Base-by-base conservation (phyloP, 2,888 invertebrate genomes). In the Lomographa bimaculata region DNA sequence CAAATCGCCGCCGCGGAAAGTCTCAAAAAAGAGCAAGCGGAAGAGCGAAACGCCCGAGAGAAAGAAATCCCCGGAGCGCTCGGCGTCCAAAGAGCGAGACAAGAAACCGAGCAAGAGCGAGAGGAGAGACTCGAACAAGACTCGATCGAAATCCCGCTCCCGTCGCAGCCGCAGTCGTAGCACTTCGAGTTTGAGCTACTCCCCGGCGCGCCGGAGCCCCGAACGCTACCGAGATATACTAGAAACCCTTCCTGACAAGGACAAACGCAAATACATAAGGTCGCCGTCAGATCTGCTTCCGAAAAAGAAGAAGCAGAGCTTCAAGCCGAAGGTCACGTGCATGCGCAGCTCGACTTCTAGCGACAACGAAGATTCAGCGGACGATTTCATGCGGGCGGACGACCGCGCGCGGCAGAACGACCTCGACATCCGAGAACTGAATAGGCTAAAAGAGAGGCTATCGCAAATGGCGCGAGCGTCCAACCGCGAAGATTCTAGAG, bases 401-500 rank as follows among this genome's bases (percentile, higher is more conserved):
- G 91, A 91, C 27, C 59, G 74, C 7, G 75, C 68, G 7, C 65
- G 79, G 0, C 91, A 91, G 39, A 91, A 93, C 19, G 92, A 92
- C 32, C 85, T 92, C 29, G 91, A 93, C 50, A 60, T 72, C 11
- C 92, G 91, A 57, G 95, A 95, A 62, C 70, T 94, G 50, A 90
- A 91, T 59, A 91, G 93, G 63, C 75, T 95, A 47, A 93, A 94
- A 61, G 92, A 54, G 91, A 92, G 50, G 74, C 92, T 69, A 91
- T 94, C 37, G 90, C 94, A 46, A 46, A 94, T 95, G 75, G 95
- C 95, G 1, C 94, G 93, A 60, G 94, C 94, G 1, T 67, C 79
- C 0, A 64, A 79, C 16, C 19, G 34, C 19, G 78, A 79, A 49
- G 58, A 65, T n/a, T 64, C 54, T 35, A 14, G 14, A 14, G 77